These are phyloP conservation scores for Rhaphigaster nebulosa DNA, from an alignment of 2,888 invertebrate species.

Conservation along the genomic window DNA sequence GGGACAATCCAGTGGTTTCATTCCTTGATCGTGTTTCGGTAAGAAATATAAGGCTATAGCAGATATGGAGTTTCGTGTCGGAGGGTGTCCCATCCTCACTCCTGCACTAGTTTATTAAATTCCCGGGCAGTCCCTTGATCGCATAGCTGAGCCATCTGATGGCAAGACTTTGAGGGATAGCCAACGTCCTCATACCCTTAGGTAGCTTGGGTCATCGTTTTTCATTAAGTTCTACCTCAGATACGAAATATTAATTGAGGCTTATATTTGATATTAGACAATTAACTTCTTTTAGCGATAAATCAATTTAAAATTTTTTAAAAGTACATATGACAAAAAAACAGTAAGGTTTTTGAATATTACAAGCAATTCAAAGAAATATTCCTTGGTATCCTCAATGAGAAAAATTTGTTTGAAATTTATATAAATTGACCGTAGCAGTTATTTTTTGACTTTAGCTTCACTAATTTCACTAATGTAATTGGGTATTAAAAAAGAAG, in stretches of 20 bases:
- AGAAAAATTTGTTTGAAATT: too few relatives aligned
- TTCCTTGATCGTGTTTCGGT: background rate
- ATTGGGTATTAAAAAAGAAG: too few relatives aligned
- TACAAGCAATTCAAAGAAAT: too few relatives aligned
- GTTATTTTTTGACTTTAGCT: too few relatives aligned
- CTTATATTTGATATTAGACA: too few relatives aligned
- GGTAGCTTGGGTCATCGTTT: background rate
- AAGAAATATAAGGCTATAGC: background rate
- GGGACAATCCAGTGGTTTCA: background rate
- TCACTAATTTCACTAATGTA: too few relatives aligned
- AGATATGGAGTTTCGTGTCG: background rate
- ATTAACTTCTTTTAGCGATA: too few relatives aligned
- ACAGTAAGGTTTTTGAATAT: too few relatives aligned
- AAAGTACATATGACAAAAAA: too few relatives aligned
- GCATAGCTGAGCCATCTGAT: background rate
- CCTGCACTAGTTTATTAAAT: background rate
- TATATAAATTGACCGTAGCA: too few relatives aligned
- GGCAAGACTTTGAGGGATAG: background rate
- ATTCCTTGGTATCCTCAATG: too few relatives aligned
- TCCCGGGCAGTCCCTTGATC: background rate
- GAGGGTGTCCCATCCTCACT: background rate
- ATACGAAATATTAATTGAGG: background rate
- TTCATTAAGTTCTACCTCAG: background rate
- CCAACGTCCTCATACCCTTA: background rate
- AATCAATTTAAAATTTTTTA: too few relatives aligned